Evolutionary conservation across 2,888 invertebrate genomes (phyloP), one percentile per base, ranked within the genome.

Genomic region (Sipunculus nudus): DNA sequence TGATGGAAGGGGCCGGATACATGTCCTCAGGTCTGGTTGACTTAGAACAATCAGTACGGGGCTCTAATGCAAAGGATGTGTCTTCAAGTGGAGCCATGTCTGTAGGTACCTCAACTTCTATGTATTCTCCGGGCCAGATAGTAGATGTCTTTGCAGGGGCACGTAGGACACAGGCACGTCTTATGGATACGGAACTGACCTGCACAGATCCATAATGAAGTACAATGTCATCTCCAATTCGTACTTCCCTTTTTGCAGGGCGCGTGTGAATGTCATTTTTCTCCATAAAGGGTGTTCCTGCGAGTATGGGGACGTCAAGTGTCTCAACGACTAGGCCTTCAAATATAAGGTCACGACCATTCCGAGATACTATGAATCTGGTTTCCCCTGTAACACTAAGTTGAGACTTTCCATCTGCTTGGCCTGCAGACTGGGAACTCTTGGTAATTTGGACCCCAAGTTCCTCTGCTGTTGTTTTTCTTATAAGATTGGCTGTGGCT

Each of bases 331-430:
- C 46, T 21, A 46, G 21, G 21, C 23, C 46, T 25, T 46, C 54
- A n/a, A 45, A 21, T 31, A n/a, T n/a, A n/a, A n/a, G n/a, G n/a
- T n/a, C n/a, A n/a, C n/a, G n/a, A n/a, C n/a, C n/a, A n/a, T n/a
- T n/a, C n/a, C n/a, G n/a, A n/a, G n/a, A n/a, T n/a, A n/a, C n/a
- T n/a, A n/a, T n/a, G n/a, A n/a, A n/a, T n/a, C n/a, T n/a, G n/a
- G n/a, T n/a, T n/a, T n/a, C n/a, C n/a, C n/a, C n/a, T n/a, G n/a
- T n/a, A n/a, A n/a, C n/a, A n/a, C n/a, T n/a, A 28, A 53, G 32
- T 4, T 45, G 59, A 28, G 59, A 53, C 5, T 53, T 32, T 19
- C 59, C 53, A 29, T 59, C 59, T 31, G 59, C 46, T 46, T 53
- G 59, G 19, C 46, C 35, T n/a, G 59, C 59, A 4, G 35, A 16